These are phyloP conservation scores for Montipora capricornis DNA, from an alignment of 64 coral and sea anemone species.

Conservation along the genomic window DNA sequence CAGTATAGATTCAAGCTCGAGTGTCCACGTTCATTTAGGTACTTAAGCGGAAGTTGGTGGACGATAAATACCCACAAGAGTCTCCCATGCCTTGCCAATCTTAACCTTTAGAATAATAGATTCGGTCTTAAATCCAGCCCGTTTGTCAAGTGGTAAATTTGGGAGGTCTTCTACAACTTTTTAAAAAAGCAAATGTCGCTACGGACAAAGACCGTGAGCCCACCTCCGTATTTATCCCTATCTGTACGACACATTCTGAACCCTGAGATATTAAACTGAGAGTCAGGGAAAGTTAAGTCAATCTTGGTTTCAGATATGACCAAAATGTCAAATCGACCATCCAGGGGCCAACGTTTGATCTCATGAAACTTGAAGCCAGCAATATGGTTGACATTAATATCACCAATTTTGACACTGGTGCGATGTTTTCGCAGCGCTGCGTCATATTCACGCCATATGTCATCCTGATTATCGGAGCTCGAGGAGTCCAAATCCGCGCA, in stretches of 20 bases:
- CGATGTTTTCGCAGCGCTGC: not conserved
- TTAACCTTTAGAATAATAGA: not conserved
- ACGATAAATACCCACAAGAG: not conserved
- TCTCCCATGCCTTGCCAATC: constrained; percentile 1
- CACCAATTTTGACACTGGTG: not conserved
- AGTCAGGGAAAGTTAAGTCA: too few species aligned
- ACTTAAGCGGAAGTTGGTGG: not conserved
- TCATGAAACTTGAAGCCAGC: not conserved
- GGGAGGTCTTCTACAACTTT: not conserved
- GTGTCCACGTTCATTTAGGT: not conserved
- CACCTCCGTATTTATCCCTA: too few species aligned
- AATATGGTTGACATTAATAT: not conserved
- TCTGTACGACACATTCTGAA: too few species aligned
- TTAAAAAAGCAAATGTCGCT: not conserved
- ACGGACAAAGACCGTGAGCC: too few species aligned
- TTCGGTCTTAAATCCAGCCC: not conserved
- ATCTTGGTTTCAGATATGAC: not conserved
- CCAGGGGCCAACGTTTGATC: not conserved
- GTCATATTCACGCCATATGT: too few species aligned
- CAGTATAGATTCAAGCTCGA: too few species aligned
- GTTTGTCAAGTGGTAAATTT: not conserved
- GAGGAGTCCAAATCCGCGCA: too few species aligned
- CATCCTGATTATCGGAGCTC: too few species aligned
- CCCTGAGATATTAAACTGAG: too few species aligned
- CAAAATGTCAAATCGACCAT: constrained; percentile 3